Evolutionary conservation across 2,797 vertebrate species (phyloP).

Genomic region (Lepus oiostolus): DNA sequence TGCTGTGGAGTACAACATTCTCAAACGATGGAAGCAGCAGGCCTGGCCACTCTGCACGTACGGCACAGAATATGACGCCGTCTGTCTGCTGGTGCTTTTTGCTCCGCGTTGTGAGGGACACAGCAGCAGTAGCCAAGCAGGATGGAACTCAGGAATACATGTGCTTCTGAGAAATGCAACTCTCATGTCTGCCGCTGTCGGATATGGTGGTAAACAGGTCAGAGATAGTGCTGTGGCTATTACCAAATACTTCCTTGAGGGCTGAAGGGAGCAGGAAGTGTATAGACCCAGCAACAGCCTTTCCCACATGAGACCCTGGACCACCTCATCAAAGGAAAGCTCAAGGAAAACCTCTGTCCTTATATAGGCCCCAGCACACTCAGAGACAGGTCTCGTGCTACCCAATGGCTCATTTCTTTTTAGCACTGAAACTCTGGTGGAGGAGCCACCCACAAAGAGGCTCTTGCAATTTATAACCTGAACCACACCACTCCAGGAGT

Average conservation of each 20-base stretch:
- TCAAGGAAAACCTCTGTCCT: conserved; percentile 96
- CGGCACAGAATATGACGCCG: conserved; percentile 91
- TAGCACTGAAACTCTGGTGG: too few species aligned
- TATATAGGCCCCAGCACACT: conserved; percentile 96
- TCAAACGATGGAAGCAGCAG: too few species aligned
- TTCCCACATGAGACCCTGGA: conserved; percentile 96
- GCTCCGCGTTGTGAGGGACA: conserved; percentile 96
- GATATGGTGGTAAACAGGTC: conserved; percentile 96
- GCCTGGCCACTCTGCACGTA: too few species aligned
- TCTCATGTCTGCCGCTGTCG: conserved; percentile 94
- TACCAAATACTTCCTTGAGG: conserved; percentile 99
- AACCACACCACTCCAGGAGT: too few species aligned
- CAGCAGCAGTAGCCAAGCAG: conserved; percentile 92
- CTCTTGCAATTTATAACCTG: too few species aligned
- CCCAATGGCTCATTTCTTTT: too few species aligned
- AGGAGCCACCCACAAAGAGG: too few species aligned
- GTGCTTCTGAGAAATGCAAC: conserved; percentile 92
- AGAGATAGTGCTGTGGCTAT: conserved; percentile 97
- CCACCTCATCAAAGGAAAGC: conserved; percentile 97
- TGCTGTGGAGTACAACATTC: too few species aligned
- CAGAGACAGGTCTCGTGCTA: conserved; percentile 92
- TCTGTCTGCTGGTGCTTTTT: conserved; percentile 96
- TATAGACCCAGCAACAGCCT: conserved; percentile 97
- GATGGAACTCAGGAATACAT: conserved; percentile 91
- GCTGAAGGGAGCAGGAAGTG: conserved; percentile 98